These are phyloP conservation scores for Nematopogon swammerdamellus DNA, from an alignment of 2,888 invertebrate genomes.

Conservation along the genomic window DNA sequence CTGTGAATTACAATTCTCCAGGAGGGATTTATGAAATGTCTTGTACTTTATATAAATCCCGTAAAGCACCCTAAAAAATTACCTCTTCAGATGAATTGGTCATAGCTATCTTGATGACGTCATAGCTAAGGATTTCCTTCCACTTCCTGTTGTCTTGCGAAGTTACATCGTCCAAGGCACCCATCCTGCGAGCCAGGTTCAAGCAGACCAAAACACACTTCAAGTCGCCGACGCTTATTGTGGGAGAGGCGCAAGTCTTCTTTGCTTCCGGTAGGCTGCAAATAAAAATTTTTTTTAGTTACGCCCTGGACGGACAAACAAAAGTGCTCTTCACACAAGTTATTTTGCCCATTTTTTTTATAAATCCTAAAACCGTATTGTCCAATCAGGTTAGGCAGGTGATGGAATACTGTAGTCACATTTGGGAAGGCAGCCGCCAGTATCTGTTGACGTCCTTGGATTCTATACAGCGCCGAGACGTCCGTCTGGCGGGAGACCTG, in stretches of 20 bases:
- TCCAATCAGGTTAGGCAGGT: too few species aligned
- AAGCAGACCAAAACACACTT: slow-evolving; percentile 45
- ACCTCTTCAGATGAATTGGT: slow-evolving; percentile 61
- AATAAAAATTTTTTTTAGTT: not conserved
- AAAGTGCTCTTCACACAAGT: too few species aligned
- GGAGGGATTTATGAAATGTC: too few species aligned
- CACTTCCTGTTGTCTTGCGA: slow-evolving; percentile 25
- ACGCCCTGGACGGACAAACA: too few species aligned
- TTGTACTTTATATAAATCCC: too few species aligned
- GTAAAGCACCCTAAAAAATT: slow-evolving; percentile 5
- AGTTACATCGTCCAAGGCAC: slow-evolving; percentile 19
- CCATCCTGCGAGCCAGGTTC: slow-evolving; percentile 45
- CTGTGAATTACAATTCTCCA: too few species aligned
- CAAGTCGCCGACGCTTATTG: slow-evolving; percentile 19
- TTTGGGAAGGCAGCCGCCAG: too few species aligned
- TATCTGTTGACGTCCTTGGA: not conserved
- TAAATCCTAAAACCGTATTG: too few species aligned
- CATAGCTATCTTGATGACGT: slow-evolving; percentile 52
- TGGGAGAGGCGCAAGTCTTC: slow-evolving; percentile 7
- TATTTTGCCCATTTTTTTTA: too few species aligned
- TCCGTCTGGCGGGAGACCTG: too few species aligned
- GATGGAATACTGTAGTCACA: too few species aligned
- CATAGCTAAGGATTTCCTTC: slow-evolving; percentile 52
- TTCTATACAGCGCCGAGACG: too few species aligned
- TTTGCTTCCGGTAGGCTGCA: slow-evolving; percentile 11